These are phyloP conservation scores for Hydrophis major DNA, from an alignment of 2,797 vertebrate genomes.

Conservation along the genomic window DNA sequence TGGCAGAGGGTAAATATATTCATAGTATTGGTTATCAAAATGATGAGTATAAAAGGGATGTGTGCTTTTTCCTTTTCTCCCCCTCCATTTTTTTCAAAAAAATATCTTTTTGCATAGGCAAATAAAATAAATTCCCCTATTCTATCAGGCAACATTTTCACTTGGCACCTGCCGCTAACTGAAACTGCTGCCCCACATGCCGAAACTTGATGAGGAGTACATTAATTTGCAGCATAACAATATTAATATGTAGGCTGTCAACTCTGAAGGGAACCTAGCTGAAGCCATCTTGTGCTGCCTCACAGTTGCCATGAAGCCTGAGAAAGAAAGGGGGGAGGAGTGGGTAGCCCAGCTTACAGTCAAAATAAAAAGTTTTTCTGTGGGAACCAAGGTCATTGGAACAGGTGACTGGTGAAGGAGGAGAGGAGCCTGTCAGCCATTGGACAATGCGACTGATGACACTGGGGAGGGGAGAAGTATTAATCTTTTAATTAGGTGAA, in stretches of 20 bases:
- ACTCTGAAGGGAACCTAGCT: too few relatives aligned
- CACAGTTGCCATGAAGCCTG: too few relatives aligned
- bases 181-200: neutral
- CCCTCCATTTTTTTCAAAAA: neutral
- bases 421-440: too few relatives aligned
- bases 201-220: neutral
- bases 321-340: too few relatives aligned
- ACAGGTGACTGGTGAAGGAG: too few relatives aligned
- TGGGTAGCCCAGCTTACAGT: too few relatives aligned
- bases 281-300: too few relatives aligned
- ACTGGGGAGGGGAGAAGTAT: too few relatives aligned
- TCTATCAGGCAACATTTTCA: neutral
- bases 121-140: neutral
- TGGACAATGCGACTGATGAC: too few relatives aligned
- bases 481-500: too few relatives aligned
- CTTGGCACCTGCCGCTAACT: neutral
- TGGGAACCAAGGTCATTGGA: too few relatives aligned
- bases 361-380: too few relatives aligned
- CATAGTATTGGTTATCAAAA: neutral
- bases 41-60: neutral
- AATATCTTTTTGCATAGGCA: neutral
- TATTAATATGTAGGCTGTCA: neutral
- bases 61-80: neutral
- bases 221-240: neutral
- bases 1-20: neutral